Conservation (phyloP, 1,140 invertebrate species). For the Aphelinus certus region DNA sequence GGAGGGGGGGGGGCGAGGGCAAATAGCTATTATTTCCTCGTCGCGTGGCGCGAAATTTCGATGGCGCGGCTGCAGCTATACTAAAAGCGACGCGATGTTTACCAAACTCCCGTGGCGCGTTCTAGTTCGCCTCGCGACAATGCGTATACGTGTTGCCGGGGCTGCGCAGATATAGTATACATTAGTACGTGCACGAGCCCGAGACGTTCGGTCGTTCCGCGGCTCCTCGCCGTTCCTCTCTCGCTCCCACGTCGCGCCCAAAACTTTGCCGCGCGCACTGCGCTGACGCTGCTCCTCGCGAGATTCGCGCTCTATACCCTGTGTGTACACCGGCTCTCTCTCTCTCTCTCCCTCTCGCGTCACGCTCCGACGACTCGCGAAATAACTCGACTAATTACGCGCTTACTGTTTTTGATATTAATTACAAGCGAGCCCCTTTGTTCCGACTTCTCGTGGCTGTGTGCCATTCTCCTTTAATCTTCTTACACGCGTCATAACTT, state of each 20-base stretch:
- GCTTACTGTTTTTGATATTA: constrained; percentile 25
- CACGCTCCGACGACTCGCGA: constrained; percentile 1
- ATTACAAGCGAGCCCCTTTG: constrained; percentile 33
- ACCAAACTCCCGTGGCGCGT: constrained; percentile 7
- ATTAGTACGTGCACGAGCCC: too few species aligned
- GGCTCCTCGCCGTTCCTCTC: not conserved
- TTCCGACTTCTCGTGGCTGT: constrained; percentile 1
- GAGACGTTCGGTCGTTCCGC: too few species aligned
- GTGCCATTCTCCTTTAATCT: not conserved
- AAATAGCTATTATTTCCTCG: constrained; percentile 10
- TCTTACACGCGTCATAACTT: constrained; percentile 14
- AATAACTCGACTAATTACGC: constrained; percentile 27
- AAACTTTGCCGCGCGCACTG: not conserved
- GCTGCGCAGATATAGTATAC: not conserved
- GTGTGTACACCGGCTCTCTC: too few species aligned
- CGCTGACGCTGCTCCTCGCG: too few species aligned
- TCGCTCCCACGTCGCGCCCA: not conserved
- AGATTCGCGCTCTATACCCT: too few species aligned
- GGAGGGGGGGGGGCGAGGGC: too few species aligned
- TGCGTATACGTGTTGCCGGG: not conserved
- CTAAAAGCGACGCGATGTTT: not conserved
- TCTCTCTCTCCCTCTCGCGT: too few species aligned
- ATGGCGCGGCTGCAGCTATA: not conserved
- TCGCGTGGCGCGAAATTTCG: constrained; percentile 13
- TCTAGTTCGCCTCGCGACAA: not conserved